Conservation (phyloP, 1,140 invertebrate genomes). For the Bombyx mandarina region DNA sequence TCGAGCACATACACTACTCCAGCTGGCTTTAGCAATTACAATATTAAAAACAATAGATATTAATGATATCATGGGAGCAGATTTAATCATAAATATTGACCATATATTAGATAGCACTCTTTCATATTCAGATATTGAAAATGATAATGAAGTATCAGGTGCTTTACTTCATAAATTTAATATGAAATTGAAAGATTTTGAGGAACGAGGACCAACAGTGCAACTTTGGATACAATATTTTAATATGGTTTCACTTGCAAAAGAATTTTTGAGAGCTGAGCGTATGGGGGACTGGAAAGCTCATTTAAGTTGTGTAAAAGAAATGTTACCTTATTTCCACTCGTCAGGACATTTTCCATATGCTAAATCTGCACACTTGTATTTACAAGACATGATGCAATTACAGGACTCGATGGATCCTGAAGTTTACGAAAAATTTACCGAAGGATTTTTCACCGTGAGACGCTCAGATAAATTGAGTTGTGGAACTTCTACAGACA, state of each 20-base stretch:
- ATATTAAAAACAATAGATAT: constrained; percentile 31
- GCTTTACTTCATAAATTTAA: constrained; percentile 39
- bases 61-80: constrained; percentile 29
- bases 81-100: constrained; percentile 27
- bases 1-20: constrained; percentile 40
- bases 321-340: too few relatives aligned
- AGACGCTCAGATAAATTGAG: constrained; percentile 58
- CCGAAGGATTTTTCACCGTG: too few relatives aligned
- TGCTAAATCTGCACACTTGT: too few relatives aligned
- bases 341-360: too few relatives aligned
- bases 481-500: constrained; percentile 49
- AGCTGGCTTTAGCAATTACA: constrained; percentile 29
- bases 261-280: constrained; percentile 44
- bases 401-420: too few relatives aligned
- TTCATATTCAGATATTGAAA: constrained; percentile 26
- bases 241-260: constrained; percentile 35
- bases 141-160: constrained; percentile 28
- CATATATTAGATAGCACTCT: constrained; percentile 18
- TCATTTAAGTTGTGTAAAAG: constrained; percentile 41
- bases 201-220: constrained; percentile 32
- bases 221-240: constrained; percentile 53
- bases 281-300: constrained; percentile 48
- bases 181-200: constrained; percentile 30
- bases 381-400: too few relatives aligned
- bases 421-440: too few relatives aligned